Conservation (phyloP, 30 jellyfish, hydroid and myxozoan genomes). For the Cassiopea xamachana region DNA sequence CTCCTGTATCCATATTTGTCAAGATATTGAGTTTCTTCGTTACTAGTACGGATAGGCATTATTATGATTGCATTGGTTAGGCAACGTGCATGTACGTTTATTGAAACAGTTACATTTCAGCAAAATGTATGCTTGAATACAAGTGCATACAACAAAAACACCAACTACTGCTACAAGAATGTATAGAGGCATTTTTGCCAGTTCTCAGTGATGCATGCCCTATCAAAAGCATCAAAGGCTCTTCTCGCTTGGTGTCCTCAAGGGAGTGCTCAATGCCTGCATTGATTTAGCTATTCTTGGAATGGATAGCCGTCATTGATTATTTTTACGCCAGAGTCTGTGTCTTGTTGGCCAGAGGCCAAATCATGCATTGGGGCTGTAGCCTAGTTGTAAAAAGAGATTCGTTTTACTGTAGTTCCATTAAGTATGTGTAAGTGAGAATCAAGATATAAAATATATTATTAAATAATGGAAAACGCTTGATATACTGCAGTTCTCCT, state of each 20-base stretch:
- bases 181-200: slow-evolving; percentile 48
- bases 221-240: background rate
- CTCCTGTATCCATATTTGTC: too few species aligned
- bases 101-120: slow-evolving; percentile 87
- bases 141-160: slow-evolving; percentile 84
- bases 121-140: slow-evolving; percentile 80
- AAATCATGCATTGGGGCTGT: background rate
- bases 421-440: too few species aligned
- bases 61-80: slow-evolving; percentile 82
- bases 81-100: slow-evolving; percentile 90
- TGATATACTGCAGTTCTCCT: too few species aligned
- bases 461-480: too few species aligned
- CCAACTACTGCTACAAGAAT: slow-evolving; percentile 58
- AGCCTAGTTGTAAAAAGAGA: background rate
- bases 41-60: slow-evolving; percentile 55
- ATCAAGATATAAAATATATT: too few species aligned
- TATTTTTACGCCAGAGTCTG: background rate
- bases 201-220: background rate
- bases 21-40: background rate
- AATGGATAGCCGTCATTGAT: background rate
- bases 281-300: background rate
- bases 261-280: background rate
- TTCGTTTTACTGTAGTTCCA: background rate
- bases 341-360: background rate
- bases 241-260: background rate